Conservation (phyloP, 1,140 invertebrate species). For the Rhagoletis pomonella region DNA sequence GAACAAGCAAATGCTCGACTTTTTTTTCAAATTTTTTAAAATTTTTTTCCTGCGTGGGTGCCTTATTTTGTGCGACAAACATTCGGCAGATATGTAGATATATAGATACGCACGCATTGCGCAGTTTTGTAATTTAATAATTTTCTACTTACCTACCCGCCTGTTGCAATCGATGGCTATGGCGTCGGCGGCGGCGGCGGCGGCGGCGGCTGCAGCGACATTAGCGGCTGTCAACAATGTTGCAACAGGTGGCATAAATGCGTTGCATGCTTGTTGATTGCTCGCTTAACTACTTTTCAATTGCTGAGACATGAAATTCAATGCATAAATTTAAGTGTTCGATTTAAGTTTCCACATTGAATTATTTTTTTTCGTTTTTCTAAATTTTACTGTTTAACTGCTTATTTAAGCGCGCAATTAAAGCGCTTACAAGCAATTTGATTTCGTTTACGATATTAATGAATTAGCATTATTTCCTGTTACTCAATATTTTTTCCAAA, state of each 20-base stretch:
- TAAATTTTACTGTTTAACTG: background rate
- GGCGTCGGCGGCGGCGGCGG: background rate
- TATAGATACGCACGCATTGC: background rate
- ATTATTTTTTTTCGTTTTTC: background rate
- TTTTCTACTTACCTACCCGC: background rate
- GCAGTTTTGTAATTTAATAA: slow-evolving; percentile 14
- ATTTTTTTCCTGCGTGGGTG: slow-evolving; percentile 5
- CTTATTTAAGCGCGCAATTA: background rate
- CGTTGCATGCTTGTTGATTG: background rate
- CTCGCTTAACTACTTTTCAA: background rate
- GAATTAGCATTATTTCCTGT: background rate
- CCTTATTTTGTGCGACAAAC: background rate
- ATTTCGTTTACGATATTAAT: background rate
- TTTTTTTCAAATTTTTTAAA: background rate
- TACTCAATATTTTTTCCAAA: background rate
- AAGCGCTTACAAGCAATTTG: background rate
- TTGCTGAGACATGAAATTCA: background rate
- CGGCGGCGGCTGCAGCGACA: background rate
- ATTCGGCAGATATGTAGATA: background rate
- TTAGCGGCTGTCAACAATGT: background rate
- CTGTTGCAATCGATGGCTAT: background rate
- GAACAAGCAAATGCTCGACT: background rate
- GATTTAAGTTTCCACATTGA: background rate
- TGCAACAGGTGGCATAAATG: slow-evolving; percentile 19
- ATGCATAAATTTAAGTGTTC: background rate